Evolutionary conservation across 2,888 invertebrate genomes (phyloP), one percentile per base, ranked within the genome.

Genomic region (Balanococcus diminutus): DNA sequence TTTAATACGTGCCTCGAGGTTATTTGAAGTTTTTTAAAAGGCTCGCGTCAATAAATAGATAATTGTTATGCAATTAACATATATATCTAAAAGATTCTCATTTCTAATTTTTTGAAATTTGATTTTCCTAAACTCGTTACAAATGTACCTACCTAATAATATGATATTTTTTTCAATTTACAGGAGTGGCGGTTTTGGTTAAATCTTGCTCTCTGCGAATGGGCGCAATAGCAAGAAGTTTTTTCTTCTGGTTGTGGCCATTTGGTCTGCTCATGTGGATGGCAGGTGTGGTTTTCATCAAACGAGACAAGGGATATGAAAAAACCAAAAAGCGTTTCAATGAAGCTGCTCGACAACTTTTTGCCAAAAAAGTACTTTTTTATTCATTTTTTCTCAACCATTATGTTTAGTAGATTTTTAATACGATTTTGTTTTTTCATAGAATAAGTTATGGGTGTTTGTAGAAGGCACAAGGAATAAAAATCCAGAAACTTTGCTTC

Each of bases 391-490:
- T 4, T n/a, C 3, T 51, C 22, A 61, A 32, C 31, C 31, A 31
- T 31, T 5, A 14, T 72, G 14, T 42, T 42, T 14, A 11, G 1
- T 42, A 42, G 14, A 36, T 36, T 36, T 36, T 36, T 36, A 36
- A 14, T 1, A 14, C 16, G 14, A 42, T 42, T 42, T n/a, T n/a
- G 14, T 79, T 86, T 87, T 87, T 51, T 39, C 25, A 28, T 91
- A 95, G 93, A 94, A 94, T 36, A 96, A 96, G 90, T 90, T 98
- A 25, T 96, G 96, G 95, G 93, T 98, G 88, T 98, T 96, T 90
- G 98, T 98, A 4, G 98, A 99, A 91, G 98, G 98, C 16, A 97
- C 98, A 32, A 92, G 98, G 87, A 88, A 88, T 86, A 93, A 93
- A 88, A 95, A 95, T 88, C 94, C 94, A 28, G 95, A 95, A 19